A percentile compares a stretch with the other conserved stretches of the same genome.
phyloP scores from a whole-genome alignment of 2,113 vertebrate species.

The Toxostoma redivivum region DNA sequence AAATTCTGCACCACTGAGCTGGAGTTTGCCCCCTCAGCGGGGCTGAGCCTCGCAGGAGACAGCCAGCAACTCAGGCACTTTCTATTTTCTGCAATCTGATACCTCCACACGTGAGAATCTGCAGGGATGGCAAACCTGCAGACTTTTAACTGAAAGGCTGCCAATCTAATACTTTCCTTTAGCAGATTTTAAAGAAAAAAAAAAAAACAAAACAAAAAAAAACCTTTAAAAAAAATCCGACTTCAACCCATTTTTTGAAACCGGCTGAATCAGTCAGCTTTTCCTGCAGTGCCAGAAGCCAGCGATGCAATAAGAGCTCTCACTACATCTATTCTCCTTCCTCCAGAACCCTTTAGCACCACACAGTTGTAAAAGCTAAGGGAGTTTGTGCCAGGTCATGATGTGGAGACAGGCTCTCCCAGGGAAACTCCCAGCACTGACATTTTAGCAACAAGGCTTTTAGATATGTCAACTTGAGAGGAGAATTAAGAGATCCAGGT shows the following conservation, averaged over 20 bases:
- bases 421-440: slow-evolving; percentile 15
- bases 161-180: neutral
- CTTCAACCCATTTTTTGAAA: neutral
- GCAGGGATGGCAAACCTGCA: neutral
- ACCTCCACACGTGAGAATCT: neutral
- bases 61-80: accelerated
- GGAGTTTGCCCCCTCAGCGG: neutral
- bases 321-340: slow-evolving; percentile 6
- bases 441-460: slow-evolving; percentile 28
- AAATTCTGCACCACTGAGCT: neutral
- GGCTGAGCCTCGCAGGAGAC: neutral
- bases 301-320: neutral
- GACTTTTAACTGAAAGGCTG: neutral
- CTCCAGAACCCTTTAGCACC: neutral
- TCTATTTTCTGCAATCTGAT: neutral
- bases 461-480: neutral
- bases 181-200: neutral
- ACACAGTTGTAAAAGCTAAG: slow-evolving; percentile 1
- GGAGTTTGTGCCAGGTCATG: slow-evolving; percentile 43
- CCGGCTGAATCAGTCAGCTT: neutral
- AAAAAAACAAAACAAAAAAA: neutral
- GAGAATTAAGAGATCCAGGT: slow-evolving; percentile 10
- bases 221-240: neutral
- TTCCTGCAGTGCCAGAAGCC: neutral
- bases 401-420: slow-evolving; percentile 24